phyloP scores from a whole-genome alignment of 2,888 invertebrate genomes.

The Odontomyia ornata region DNA sequence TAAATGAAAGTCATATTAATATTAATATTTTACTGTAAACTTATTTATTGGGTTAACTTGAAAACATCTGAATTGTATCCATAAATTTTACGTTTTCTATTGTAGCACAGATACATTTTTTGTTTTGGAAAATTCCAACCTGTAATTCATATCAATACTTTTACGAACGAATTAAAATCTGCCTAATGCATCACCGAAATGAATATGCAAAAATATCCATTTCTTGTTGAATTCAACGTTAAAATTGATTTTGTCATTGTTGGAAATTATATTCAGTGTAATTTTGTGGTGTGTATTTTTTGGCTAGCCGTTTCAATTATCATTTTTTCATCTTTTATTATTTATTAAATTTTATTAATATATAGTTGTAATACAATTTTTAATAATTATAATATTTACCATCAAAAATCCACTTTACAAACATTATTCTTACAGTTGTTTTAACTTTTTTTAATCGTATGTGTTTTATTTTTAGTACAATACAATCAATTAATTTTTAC shows the following conservation, averaged over 20 bases:
- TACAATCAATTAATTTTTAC: constrained; percentile 16
- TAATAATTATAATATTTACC: constrained; percentile 41
- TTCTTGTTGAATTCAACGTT: not conserved
- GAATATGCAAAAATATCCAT: constrained; percentile 6
- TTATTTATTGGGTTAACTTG: constrained; percentile 41
- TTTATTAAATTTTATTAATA: constrained; percentile 40
- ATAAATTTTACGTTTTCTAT: constrained; percentile 9
- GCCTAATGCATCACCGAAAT: not conserved
- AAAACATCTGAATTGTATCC: constrained; percentile 34
- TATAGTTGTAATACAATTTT: constrained; percentile 28
- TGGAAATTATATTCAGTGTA: constrained; percentile 16
- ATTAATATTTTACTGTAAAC: constrained; percentile 41
- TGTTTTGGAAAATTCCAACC: not conserved
- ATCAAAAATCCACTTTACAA: constrained; percentile 43
- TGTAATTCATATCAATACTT: not conserved
- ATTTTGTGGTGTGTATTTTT: not conserved
- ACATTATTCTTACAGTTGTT: constrained; percentile 41
- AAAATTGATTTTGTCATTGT: not conserved
- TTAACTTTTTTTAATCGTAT: constrained; percentile 28
- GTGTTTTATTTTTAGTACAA: constrained; percentile 13
- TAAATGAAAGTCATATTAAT: not conserved
- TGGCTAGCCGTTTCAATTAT: not conserved
- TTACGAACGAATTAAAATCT: not conserved
- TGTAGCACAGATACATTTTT: not conserved
- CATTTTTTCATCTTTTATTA: not conserved